Conservation (phyloP, 2,797 vertebrate species). For the Anableps anableps region DNA sequence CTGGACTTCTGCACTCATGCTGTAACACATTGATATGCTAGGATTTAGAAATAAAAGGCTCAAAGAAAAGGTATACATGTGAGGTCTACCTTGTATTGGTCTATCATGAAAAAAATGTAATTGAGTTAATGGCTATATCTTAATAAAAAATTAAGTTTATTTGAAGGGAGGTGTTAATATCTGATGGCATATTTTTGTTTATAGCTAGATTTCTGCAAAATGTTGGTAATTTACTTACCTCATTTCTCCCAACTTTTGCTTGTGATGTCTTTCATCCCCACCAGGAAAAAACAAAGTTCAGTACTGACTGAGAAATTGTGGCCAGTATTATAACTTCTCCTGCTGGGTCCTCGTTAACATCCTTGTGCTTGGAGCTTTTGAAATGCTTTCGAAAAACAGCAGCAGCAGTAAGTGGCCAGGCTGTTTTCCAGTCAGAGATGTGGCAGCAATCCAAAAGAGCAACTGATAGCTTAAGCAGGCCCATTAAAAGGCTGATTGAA, state of each 20-base stretch:
- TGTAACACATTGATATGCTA: too few relatives aligned
- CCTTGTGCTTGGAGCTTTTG: neutral
- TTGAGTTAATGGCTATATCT: too few relatives aligned
- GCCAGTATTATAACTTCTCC: neutral
- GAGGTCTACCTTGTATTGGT: too few relatives aligned
- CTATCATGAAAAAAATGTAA: too few relatives aligned
- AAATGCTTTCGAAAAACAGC: constrained; percentile 6
- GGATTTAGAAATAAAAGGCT: too few relatives aligned
- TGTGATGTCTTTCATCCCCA: neutral
- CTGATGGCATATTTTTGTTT: too few relatives aligned
- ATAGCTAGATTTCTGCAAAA: neutral
- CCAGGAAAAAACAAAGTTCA: neutral
- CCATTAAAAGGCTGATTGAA: constrained; percentile 2
- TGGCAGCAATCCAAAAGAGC: neutral
- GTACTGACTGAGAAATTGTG: neutral
- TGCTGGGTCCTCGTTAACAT: constrained; percentile 9
- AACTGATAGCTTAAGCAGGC: neutral
- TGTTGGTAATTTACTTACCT: neutral
- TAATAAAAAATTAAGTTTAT: too few relatives aligned
- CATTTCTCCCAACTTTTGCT: neutral
- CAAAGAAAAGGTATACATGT: too few relatives aligned
- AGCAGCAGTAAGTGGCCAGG: constrained; percentile 1
- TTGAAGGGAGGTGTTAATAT: too few relatives aligned
- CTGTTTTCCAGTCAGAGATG: neutral
- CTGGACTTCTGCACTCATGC: too few relatives aligned